Conservation (phyloP, 2,888 invertebrate species). For the Sylvicola cinctus region DNA sequence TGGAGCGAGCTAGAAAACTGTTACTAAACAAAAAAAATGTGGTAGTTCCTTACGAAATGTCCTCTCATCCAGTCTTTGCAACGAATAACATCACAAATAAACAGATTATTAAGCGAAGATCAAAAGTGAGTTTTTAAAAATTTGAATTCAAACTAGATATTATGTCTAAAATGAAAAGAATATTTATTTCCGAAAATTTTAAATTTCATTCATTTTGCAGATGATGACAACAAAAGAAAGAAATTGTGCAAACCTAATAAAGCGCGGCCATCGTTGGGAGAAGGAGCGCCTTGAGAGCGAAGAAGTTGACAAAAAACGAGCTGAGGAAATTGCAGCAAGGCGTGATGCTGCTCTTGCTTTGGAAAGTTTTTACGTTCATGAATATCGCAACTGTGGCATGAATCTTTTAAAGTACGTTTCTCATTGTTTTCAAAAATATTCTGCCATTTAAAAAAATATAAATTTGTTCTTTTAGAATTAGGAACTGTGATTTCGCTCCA, state of each 20-base stretch:
- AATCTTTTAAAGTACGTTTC: conserved; percentile 19
- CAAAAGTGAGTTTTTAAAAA: conserved; percentile 23
- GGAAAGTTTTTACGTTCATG: conserved; percentile 17
- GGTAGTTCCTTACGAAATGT: conserved; percentile 34
- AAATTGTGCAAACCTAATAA: conserved; percentile 21
- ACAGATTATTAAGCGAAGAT: conserved; percentile 27
- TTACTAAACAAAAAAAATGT: conserved; percentile 36
- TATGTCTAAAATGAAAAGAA: no score
- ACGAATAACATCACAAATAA: conserved; percentile 29
- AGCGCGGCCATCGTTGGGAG: conserved; percentile 24
- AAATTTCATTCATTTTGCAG: conserved; percentile 11
- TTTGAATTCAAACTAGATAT: no score
- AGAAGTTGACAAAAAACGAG: conserved; percentile 16
- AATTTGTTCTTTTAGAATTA: no score
- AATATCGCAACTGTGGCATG: conserved; percentile 20
- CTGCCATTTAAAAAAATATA: no score
- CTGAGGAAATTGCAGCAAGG: conserved; percentile 13
- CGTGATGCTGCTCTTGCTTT: conserved; percentile 14
- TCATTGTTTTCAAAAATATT: no score
- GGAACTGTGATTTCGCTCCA: conserved; percentile 19
- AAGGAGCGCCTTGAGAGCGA: conserved; percentile 19
- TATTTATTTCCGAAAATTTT: background rate
- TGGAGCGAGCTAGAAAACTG: conserved; percentile 37
- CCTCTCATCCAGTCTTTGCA: conserved; percentile 39
- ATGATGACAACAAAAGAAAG: conserved; percentile 23